These are phyloP conservation scores for Reticulitermes lucifugus DNA, from an alignment of 2,888 invertebrate species.

Conservation along the genomic window DNA sequence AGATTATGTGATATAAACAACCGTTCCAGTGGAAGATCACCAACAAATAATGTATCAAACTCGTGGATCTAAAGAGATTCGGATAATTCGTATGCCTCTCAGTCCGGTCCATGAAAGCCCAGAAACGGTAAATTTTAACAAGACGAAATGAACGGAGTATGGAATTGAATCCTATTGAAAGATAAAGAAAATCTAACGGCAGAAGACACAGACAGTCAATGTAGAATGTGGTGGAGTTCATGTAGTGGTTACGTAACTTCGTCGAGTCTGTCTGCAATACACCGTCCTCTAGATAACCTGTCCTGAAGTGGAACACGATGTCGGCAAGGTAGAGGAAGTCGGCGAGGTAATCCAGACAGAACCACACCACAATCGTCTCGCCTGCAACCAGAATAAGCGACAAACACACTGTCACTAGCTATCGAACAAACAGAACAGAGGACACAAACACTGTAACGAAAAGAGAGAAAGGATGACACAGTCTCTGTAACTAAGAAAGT, in stretches of 20 bases:
- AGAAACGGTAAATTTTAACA: slow-evolving; percentile 97
- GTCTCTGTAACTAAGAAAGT: too few species aligned
- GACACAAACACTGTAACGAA: too few species aligned
- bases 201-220: slow-evolving; percentile 98
- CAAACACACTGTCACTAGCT: too few species aligned
- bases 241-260: slow-evolving; percentile 95
- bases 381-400: slow-evolving; percentile 65
- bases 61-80: slow-evolving; percentile 92
- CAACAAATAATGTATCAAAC: slow-evolving; percentile 94
- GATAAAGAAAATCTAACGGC: slow-evolving; percentile 97
- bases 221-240: slow-evolving; percentile 98
- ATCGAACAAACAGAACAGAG: slow-evolving; percentile 49
- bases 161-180: slow-evolving; percentile 97
- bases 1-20: slow-evolving; percentile 96
- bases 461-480: too few species aligned
- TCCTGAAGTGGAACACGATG: slow-evolving; percentile 97
- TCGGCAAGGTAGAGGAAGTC: slow-evolving; percentile 97
- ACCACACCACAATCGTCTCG: slow-evolving; percentile 93
- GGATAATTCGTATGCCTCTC: slow-evolving; percentile 99
- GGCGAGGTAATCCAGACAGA: slow-evolving; percentile 95
- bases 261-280: slow-evolving; percentile 96
- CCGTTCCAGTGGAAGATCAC: slow-evolving; percentile 99
- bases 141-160: slow-evolving; percentile 95
- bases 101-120: slow-evolving; percentile 98
- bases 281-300: slow-evolving; percentile 97